A percentile compares a stretch with the other conserved stretches of the same genome.
phyloP scores from a whole-genome alignment of 2,797 vertebrate species.

The Eleutherodactylus coqui region DNA sequence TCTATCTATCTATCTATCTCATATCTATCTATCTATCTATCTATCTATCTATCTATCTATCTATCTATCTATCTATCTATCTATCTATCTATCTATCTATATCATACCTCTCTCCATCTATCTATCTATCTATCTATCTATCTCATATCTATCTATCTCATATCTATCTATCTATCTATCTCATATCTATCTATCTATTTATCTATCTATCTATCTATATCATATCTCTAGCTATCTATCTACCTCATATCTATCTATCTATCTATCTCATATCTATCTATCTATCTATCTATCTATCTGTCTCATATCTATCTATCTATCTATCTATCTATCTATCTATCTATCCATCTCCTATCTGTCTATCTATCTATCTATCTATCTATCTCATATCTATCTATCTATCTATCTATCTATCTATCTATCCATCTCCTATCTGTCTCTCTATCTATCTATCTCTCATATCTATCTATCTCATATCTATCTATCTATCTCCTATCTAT shows the following conservation, averaged over 20 bases:
- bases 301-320: background rate
- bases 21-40: background rate
- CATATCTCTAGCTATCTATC: too few relatives aligned
- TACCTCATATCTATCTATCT: background rate
- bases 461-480: background rate
- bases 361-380: too few relatives aligned
- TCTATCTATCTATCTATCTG: too few relatives aligned
- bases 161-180: too few relatives aligned
- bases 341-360: background rate
- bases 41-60: conserved; percentile 23
- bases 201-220: too few relatives aligned
- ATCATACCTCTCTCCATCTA: background rate
- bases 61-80: conserved; percentile 23
- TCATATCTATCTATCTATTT: too few relatives aligned
- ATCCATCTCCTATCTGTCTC: too few relatives aligned
- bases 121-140: background rate
- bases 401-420: too few relatives aligned
- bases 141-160: conserved; percentile 19
- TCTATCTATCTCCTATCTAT: background rate
- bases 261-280: background rate
- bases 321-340: background rate
- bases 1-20: background rate
- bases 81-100: conserved; percentile 10
- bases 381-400: too few relatives aligned
- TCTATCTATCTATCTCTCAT: too few relatives aligned